Evolutionary conservation across 2,113 vertebrate species (phyloP).

Genomic region (Austrofundulus limnaeus): DNA sequence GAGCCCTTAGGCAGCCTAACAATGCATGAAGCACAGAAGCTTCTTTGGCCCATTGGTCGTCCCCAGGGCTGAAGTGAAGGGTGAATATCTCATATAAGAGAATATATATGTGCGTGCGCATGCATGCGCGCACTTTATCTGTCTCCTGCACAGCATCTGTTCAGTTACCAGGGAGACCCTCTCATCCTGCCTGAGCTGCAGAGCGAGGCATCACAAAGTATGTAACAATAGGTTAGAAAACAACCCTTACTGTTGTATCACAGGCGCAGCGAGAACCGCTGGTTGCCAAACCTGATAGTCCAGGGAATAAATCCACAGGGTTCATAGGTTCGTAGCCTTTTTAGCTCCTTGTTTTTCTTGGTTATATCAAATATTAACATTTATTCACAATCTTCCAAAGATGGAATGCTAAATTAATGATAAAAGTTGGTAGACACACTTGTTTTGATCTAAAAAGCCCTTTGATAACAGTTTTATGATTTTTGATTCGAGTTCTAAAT

Average conservation of each 20-base stretch:
- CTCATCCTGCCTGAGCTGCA: conserved; percentile 36
- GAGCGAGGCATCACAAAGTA: conserved; percentile 49
- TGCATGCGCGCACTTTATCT: conserved; percentile 17
- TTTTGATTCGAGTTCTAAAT: not conserved
- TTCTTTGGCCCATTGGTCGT: conserved; percentile 57
- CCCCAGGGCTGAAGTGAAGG: conserved; percentile 51
- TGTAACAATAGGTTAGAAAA: conserved; percentile 59
- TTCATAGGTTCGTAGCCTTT: conserved; percentile 14
- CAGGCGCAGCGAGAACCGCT: conserved; percentile 9
- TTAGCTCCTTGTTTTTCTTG: not conserved
- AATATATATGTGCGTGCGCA: conserved; percentile 4
- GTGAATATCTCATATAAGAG: conserved; percentile 44
- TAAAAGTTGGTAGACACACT: not conserved
- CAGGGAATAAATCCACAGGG: conserved; percentile 33
- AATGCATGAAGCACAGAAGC: conserved; percentile 71
- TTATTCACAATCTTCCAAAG: conserved; percentile 4
- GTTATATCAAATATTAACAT: conserved; percentile 8
- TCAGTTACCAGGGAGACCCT: conserved; percentile 58
- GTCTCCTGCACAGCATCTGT: conserved; percentile 46
- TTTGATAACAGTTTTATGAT: conserved; percentile 22
- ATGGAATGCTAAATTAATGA: not conserved
- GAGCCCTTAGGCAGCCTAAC: conserved; percentile 59
- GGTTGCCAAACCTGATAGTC: conserved; percentile 46
- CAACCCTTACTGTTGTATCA: conserved; percentile 27
- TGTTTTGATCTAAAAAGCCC: conserved; percentile 19